Percentiles rank a stretch among this genome's conserved stretches.
These are phyloP conservation scores for Argyra leucocephala DNA, from an alignment of 2,888 invertebrate genomes.

Conservation along the genomic window DNA sequence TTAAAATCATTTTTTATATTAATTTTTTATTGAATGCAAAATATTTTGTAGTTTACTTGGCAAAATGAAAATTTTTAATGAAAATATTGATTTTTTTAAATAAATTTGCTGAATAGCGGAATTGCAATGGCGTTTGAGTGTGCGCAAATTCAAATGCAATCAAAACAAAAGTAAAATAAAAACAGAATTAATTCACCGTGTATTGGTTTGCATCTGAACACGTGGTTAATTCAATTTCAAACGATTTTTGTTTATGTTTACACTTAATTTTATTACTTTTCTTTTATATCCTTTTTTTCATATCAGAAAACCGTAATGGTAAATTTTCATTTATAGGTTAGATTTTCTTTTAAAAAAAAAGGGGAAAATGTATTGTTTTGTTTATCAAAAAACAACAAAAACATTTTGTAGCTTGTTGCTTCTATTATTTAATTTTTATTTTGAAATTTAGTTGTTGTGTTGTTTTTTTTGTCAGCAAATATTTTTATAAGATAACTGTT, in stretches of 20 bases:
- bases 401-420: too few species aligned
- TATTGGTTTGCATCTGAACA: not conserved
- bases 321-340: too few species aligned
- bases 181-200: too few species aligned
- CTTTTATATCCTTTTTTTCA: not conserved
- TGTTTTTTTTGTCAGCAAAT: too few species aligned
- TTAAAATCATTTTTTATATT: not conserved
- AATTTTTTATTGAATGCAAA: not conserved
- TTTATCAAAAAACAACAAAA: too few species aligned
- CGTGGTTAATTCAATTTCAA: not conserved
- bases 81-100: not conserved
- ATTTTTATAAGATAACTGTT: too few species aligned
- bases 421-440: too few species aligned
- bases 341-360: not conserved
- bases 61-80: conserved; percentile 1
- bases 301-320: too few species aligned
- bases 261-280: not conserved
- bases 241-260: not conserved
- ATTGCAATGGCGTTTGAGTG: not conserved
- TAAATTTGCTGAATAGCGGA: not conserved
- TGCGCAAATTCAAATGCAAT: not conserved
- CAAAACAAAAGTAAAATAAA: not conserved
- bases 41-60: not conserved
- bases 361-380: too few species aligned
- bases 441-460: too few species aligned